Evolutionary conservation across 2,888 invertebrate genomes (phyloP).

Genomic region (Tineola bisselliella): DNA sequence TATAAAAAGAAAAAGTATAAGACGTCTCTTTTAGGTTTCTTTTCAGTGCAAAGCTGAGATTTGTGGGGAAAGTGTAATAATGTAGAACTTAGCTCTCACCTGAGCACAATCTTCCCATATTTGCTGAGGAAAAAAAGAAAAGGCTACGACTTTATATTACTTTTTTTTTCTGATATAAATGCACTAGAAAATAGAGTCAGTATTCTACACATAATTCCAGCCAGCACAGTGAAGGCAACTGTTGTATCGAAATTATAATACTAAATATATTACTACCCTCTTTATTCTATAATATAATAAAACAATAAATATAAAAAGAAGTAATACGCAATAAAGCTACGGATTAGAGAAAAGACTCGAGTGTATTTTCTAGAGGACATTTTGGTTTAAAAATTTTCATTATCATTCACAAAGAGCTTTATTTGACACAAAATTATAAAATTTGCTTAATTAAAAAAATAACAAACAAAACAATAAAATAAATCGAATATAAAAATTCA

Average conservation of each 20-base stretch:
- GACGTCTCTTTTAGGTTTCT: neutral
- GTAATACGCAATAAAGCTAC: neutral
- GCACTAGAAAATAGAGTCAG: too few relatives aligned
- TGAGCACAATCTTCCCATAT: neutral
- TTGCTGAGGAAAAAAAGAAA: neutral
- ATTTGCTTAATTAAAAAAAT: too few relatives aligned
- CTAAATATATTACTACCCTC: too few relatives aligned
- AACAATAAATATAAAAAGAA: too few relatives aligned
- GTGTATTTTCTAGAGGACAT: neutral
- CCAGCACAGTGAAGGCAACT: too few relatives aligned
- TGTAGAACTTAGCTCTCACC: neutral
- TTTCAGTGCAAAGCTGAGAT: neutral
- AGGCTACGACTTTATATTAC: neutral
- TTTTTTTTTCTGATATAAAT: too few relatives aligned
- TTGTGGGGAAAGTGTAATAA: slow-evolving; percentile 1
- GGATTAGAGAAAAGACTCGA: neutral
- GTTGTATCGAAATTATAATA: too few relatives aligned
- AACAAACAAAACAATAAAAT: too few relatives aligned
- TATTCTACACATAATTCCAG: too few relatives aligned
- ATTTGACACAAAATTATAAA: neutral
- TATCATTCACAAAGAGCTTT: neutral
- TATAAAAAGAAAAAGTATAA: too few relatives aligned
- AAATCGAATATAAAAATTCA: too few relatives aligned
- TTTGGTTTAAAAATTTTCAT: neutral
- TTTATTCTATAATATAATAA: too few relatives aligned